These are phyloP conservation scores for Popillia japonica DNA, from an alignment of 1,140 invertebrate species.

Conservation along the genomic window DNA sequence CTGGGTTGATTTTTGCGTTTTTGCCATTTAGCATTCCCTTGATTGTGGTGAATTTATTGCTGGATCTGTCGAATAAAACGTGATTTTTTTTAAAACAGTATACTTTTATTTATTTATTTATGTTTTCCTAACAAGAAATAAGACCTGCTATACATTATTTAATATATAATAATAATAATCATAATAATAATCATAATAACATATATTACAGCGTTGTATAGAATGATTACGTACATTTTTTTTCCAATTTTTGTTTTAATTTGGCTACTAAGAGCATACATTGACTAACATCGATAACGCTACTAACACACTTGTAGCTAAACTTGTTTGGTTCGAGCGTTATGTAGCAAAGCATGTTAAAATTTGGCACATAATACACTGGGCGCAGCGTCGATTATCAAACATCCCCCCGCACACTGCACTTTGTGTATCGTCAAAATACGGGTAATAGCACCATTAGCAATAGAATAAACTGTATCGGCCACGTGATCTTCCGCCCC, in stretches of 20 bases:
- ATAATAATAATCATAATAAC: no score
- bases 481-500: conserved; percentile 40
- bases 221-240: conserved; percentile 32
- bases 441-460: conserved; percentile 27
- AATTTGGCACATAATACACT: conserved; percentile 60
- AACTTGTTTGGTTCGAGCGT: conserved; percentile 48
- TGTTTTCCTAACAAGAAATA: conserved; percentile 33
- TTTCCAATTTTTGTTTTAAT: no score
- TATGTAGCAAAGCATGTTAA: conserved; percentile 59
- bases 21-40: conserved; percentile 5
- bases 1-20: background rate
- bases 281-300: conserved; percentile 51
- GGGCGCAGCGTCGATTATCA: conserved; percentile 37
- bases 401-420: conserved; percentile 40
- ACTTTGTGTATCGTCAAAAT: conserved; percentile 18
- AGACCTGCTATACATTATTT: conserved; percentile 10
- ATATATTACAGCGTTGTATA: conserved; percentile 39
- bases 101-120: conserved; percentile 30
- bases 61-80: no score
- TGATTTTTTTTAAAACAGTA: conserved; percentile 40
- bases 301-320: conserved; percentile 42
- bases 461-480: conserved; percentile 6
- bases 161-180: no score
- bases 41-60: no score
- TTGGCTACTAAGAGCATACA: conserved; percentile 44